Conservation (phyloP, 2,113 vertebrate genomes). For the Pseudolaguvia tuberculata region DNA sequence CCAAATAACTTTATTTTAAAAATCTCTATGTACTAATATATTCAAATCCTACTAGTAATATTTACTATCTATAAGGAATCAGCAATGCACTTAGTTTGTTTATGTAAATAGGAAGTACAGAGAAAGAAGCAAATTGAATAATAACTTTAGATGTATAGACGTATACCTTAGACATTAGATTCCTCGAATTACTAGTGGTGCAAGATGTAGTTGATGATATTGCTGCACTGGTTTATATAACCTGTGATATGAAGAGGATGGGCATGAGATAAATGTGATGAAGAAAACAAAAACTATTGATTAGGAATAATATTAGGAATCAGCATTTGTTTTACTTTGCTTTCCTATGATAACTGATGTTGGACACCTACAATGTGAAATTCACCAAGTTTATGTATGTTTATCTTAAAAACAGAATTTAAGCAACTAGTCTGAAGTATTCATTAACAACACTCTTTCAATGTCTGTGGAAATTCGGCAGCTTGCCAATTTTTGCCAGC, state of each 20-base stretch:
- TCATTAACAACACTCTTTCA: not conserved
- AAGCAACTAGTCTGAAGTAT: not conserved
- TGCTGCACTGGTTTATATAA: conserved; percentile 1
- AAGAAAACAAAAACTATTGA: not conserved
- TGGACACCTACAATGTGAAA: too few species aligned
- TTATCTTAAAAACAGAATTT: not conserved
- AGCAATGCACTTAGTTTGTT: not conserved
- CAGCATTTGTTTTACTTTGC: not conserved
- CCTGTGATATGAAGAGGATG: not conserved
- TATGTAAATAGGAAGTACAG: not conserved
- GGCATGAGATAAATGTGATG: not conserved
- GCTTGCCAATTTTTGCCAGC: too few species aligned
- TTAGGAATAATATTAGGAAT: too few species aligned
- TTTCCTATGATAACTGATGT: too few species aligned
- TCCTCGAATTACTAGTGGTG: not conserved
- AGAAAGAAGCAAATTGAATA: not conserved
- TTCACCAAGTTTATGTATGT: too few species aligned
- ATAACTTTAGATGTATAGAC: too few species aligned
- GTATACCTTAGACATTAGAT: too few species aligned
- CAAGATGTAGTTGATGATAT: not conserved
- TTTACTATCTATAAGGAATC: not conserved
- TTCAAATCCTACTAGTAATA: not conserved
- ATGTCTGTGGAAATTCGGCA: too few species aligned
- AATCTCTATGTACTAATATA: not conserved
- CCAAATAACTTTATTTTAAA: not conserved